Percentiles rank a stretch among this genome's conserved stretches.
phyloP scores from a whole-genome alignment of 2,113 vertebrate species.

The Amphilophus citrinellus region DNA sequence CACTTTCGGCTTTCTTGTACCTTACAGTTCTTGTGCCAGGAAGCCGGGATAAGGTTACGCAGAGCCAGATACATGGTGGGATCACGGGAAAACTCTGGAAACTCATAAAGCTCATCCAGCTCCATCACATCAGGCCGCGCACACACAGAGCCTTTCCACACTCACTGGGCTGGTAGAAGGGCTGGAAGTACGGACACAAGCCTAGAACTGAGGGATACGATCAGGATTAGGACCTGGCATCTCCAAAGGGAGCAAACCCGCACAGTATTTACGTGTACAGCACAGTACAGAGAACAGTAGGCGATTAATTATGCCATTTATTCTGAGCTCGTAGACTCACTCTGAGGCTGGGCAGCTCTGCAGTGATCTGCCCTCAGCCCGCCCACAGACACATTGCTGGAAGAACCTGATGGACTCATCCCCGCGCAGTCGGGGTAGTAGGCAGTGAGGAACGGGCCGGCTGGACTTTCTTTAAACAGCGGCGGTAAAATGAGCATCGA shows the following conservation, averaged over 20 bases:
- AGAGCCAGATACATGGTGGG: too few species aligned
- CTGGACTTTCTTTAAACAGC: too few species aligned
- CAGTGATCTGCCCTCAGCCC: slow-evolving; percentile 86
- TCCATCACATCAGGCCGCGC: slow-evolving; percentile 98
- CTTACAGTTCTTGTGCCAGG: too few species aligned
- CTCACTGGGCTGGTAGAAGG: slow-evolving; percentile 98
- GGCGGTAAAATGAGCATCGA: slow-evolving; percentile 98
- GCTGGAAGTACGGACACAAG: slow-evolving; percentile 95
- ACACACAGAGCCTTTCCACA: slow-evolving; percentile 98
- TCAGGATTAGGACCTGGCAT: background rate
- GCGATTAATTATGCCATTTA: background rate
- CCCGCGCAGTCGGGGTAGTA: slow-evolving; percentile 99
- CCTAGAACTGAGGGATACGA: slow-evolving; percentile 83
- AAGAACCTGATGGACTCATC: slow-evolving; percentile 94
- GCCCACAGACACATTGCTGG: slow-evolving; percentile 80
- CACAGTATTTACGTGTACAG: background rate
- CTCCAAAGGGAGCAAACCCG: background rate
- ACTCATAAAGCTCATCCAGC: too few species aligned
- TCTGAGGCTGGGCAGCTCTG: slow-evolving; percentile 78
- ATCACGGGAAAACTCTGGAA: too few species aligned
- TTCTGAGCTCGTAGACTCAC: slow-evolving; percentile 58
- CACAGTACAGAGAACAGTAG: background rate
- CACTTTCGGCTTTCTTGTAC: too few species aligned
- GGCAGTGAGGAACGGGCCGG: slow-evolving; percentile 90
- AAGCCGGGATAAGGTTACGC: too few species aligned